These are phyloP conservation scores for Loxodonta africana DNA, from an alignment of 2,113 vertebrate genomes.

Conservation along the genomic window DNA sequence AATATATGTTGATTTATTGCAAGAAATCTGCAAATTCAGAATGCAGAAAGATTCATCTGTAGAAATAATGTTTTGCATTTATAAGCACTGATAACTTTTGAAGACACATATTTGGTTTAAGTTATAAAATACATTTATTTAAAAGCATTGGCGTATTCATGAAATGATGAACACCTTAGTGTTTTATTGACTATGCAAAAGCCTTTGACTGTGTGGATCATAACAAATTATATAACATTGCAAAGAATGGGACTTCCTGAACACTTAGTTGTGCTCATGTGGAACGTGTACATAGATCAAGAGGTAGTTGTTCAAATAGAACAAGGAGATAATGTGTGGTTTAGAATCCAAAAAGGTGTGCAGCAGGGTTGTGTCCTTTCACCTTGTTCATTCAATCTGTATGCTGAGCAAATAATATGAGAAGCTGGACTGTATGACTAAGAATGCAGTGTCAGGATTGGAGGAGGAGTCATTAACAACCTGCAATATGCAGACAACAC, in stretches of 20 bases:
- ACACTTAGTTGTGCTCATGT: not conserved
- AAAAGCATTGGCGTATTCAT: not conserved
- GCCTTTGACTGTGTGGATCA: not conserved
- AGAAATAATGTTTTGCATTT: not conserved
- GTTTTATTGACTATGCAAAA: not conserved
- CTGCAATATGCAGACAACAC: not conserved
- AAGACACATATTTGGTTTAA: not conserved
- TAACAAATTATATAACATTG: not conserved
- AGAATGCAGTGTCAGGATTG: not conserved
- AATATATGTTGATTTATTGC: not conserved
- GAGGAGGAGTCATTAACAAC: not conserved
- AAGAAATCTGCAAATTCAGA: not conserved
- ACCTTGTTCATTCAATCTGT: not conserved
- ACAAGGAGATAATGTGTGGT: not conserved
- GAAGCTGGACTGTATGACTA: not conserved
- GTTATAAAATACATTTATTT: not conserved
- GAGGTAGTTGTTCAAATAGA: not conserved
- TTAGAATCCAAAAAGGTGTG: not conserved
- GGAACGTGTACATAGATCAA: not conserved
- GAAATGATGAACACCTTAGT: not conserved
- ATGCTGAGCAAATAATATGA: not conserved
- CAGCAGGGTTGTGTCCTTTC: no score
- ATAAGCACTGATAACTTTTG: not conserved
- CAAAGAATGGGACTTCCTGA: not conserved
- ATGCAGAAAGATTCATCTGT: not conserved